These are phyloP conservation scores for Papilio protenor DNA, from an alignment of 2,888 invertebrate species.

Conservation along the genomic window DNA sequence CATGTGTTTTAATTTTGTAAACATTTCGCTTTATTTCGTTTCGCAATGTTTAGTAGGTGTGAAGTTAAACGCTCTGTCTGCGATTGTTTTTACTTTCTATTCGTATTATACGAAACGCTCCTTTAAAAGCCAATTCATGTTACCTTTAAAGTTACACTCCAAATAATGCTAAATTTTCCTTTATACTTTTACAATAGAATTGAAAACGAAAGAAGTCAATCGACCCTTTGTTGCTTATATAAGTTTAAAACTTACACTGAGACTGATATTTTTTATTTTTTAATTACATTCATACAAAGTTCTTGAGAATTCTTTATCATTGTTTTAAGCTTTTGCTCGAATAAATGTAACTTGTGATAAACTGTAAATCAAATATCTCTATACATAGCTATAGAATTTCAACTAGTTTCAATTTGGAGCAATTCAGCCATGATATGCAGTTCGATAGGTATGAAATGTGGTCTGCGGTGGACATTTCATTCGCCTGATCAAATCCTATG, in stretches of 20 bases:
- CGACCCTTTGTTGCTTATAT: neutral
- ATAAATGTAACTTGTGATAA: too few relatives aligned
- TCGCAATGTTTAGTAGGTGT: constrained; percentile 1
- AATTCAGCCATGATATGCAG: neutral
- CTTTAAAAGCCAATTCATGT: constrained; percentile 23
- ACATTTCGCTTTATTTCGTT: neutral
- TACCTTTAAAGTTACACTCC: constrained; percentile 12
- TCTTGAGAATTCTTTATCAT: too few relatives aligned
- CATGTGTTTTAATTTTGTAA: neutral
- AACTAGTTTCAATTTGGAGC: neutral
- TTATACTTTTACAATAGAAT: neutral
- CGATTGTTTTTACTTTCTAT: neutral
- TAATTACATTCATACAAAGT: too few relatives aligned
- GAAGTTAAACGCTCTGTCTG: neutral
- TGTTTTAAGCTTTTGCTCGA: neutral
- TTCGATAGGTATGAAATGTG: constrained; percentile 4
- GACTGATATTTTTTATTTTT: too few relatives aligned
- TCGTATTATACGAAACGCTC: neutral
- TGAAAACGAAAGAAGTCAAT: neutral
- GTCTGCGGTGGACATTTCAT: constrained; percentile 1
- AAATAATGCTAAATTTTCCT: neutral
- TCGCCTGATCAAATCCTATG: neutral
- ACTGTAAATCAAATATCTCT: neutral
- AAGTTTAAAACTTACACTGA: too few relatives aligned
- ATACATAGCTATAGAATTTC: neutral